These are phyloP conservation scores for Gracilinanus agilis DNA, from an alignment of 2,113 vertebrate species.

Conservation along the genomic window DNA sequence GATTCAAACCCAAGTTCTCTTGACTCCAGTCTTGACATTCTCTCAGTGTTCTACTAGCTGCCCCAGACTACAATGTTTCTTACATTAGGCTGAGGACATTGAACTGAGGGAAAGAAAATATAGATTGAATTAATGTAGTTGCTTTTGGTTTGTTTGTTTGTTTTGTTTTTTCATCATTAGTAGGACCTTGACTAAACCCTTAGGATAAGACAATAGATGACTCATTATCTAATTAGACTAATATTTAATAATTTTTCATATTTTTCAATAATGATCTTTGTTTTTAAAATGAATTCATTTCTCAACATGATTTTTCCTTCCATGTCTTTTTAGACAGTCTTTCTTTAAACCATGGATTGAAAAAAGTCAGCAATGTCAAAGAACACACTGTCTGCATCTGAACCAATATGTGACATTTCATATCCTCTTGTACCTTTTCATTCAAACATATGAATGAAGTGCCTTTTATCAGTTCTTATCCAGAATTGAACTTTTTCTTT, in stretches of 20 bases:
- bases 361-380: neutral
- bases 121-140: neutral
- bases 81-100: neutral
- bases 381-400: neutral
- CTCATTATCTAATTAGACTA: neutral
- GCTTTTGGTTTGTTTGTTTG: too few species aligned
- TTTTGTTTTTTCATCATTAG: too few species aligned
- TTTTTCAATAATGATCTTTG: neutral
- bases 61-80: neutral
- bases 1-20: too few species aligned
- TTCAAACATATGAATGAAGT: neutral
- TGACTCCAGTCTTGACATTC: too few species aligned
- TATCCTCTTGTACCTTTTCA: neutral
- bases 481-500: neutral
- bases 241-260: neutral
- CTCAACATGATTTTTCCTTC: neutral
- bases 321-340: neutral
- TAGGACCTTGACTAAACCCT: neutral
- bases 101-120: neutral
- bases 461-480: neutral
- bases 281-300: neutral
- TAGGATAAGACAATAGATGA: neutral
- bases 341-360: neutral
- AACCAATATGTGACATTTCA: neutral
- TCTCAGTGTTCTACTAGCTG: too few species aligned